Base-by-base conservation (phyloP, 2,797 vertebrate genomes). In the Myripristis murdjan region DNA sequence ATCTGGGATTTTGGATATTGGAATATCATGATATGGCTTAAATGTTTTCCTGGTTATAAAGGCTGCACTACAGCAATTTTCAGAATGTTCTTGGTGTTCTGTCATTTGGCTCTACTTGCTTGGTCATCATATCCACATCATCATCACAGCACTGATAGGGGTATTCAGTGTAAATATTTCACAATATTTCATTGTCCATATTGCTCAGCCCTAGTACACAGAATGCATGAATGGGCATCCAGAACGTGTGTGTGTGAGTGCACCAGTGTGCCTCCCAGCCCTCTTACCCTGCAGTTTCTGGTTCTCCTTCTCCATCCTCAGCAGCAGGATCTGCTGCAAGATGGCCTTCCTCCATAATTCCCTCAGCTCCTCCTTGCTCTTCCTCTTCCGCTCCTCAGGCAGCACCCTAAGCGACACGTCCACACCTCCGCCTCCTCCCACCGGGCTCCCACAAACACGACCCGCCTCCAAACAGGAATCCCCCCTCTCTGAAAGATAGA, bases 291-390 rank as follows among this genome's bases (percentile, higher is more conserved):
- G 97, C 16, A 99, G 94, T 70, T 98, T 99, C 89, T 96, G 97
- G 80, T 99, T 99, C 90, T 99, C 98, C 48, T 89, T 95, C 91
- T 99, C 98, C 98, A 99, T 99, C 82, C 98, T 94, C 62, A 99
- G 97, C 0, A 99, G 95, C 43, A 99, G 92, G 78, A 99, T 99
- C 90, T 99, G 98, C 78, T 99, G 97, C 15, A 98, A 88, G 75
- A 99, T 97, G 48, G 98, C 97, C 85, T 98, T 99, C 82, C 92
- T 96, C 98, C 98, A 99, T n/a, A 99, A 91, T 58, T 97, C 96
- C 0, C 96, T 94, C 28, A 99, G 95, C 81, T 99, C 96, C 0
- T 86, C 91, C 10, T 94, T 85, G 2, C 95, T 95, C 57, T 85
- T 92, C 47, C 90, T 96, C 31, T 89, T 93, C 74, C 93, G 93